Conservation (phyloP, 2,113 vertebrate genomes). For the Atractosteus spatula region DNA sequence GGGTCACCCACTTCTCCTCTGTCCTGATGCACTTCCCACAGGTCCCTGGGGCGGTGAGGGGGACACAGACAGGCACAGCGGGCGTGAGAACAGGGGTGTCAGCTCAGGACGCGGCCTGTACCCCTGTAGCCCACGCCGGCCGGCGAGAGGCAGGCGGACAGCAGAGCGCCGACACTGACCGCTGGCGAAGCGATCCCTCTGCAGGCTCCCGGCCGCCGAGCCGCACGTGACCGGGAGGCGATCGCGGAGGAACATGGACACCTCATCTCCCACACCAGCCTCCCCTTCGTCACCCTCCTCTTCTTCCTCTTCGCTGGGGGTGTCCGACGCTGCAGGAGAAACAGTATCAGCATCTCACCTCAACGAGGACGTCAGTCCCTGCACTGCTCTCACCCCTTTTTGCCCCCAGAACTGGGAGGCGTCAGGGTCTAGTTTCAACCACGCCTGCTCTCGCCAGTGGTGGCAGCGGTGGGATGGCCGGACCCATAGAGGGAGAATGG, state of each 20-base stretch:
- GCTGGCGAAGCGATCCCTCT: slow-evolving; percentile 49
- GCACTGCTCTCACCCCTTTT: neutral
- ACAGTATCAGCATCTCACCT: no score
- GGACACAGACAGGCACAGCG: neutral
- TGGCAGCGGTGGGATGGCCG: no score
- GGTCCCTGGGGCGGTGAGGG: slow-evolving; percentile 31
- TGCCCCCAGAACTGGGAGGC: neutral
- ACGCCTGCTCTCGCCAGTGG: no score
- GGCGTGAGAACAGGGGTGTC: neutral
- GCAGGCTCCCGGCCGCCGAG: slow-evolving; percentile 33
- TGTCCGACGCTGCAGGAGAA: no score
- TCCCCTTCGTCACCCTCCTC: neutral
- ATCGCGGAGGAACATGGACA: neutral
- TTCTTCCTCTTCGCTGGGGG: slow-evolving; percentile 2
- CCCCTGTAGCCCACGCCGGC: no score
- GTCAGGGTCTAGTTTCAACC: neutral
- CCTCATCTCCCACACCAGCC: neutral
- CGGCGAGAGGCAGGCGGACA: neutral
- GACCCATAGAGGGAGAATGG: no score
- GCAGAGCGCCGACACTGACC: slow-evolving; percentile 35
- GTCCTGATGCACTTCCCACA: slow-evolving; percentile 58
- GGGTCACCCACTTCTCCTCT: slow-evolving; percentile 56
- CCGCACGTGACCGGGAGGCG: slow-evolving; percentile 50
- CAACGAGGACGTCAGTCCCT: neutral
- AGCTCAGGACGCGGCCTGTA: neutral